phyloP scores from a whole-genome alignment of 2,797 vertebrate species.

The Momotus momota region DNA sequence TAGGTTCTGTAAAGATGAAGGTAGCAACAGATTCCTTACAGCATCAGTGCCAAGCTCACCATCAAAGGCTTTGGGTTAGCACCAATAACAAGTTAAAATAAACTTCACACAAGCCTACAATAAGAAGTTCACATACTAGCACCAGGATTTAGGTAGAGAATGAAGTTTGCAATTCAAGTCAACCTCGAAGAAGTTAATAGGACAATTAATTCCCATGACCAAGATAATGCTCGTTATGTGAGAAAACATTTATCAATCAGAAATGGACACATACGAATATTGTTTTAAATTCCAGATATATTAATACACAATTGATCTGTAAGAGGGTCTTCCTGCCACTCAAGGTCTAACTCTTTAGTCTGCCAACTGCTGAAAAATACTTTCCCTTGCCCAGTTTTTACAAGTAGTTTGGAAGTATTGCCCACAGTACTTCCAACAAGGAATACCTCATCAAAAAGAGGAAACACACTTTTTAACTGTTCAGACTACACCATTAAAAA shows the following conservation, averaged over 20 bases:
- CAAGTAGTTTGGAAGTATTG: neutral
- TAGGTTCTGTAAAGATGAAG: neutral
- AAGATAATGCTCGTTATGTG: neutral
- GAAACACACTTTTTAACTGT: neutral
- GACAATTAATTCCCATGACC: neutral
- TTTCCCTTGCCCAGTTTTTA: neutral
- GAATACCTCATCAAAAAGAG: neutral
- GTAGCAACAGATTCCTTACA: neutral
- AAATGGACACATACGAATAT: neutral
- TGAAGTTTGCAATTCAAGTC: neutral
- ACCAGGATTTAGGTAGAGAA: neutral
- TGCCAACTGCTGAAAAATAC: neutral
- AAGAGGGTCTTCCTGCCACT: neutral
- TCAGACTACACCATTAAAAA: neutral
- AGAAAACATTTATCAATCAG: neutral
- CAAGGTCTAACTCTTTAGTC: neutral
- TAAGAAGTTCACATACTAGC: neutral
- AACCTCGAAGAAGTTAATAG: neutral
- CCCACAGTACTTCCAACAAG: neutral
- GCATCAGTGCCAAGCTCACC: neutral
- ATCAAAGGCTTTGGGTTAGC: neutral
- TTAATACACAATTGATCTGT: neutral
- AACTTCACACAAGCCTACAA: neutral
- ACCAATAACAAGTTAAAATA: neutral
- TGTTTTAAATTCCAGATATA: neutral